These are phyloP conservation scores for Alitta virens DNA, from an alignment of 2,888 invertebrate genomes.

Conservation along the genomic window DNA sequence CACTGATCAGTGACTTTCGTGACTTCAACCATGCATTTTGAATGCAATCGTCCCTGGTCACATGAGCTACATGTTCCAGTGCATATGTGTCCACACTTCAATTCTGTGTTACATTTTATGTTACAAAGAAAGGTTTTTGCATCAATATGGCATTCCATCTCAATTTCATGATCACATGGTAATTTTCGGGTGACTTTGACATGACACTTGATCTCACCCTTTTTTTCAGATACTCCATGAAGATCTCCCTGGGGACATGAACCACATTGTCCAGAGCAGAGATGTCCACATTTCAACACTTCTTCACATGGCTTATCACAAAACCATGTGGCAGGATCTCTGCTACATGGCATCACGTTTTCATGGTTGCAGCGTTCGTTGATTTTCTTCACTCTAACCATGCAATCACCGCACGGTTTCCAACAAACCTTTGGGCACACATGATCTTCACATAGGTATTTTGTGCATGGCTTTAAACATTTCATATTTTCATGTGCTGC, in stretches of 20 bases:
- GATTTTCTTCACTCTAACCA: conserved; percentile 31
- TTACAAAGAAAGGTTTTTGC: no score
- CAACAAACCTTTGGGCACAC: conserved; percentile 32
- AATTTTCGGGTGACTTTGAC: no score
- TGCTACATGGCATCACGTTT: conserved; percentile 36
- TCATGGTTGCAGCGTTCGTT: conserved; percentile 43
- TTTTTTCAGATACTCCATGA: conserved; percentile 54
- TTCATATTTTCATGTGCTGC: conserved; percentile 59
- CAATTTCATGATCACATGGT: no score
- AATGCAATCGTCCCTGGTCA: no score
- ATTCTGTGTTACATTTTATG: no score
- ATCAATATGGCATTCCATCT: no score
- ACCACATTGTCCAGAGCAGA: conserved; percentile 61
- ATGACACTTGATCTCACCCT: conserved; percentile 47
- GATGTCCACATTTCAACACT: conserved; percentile 60
- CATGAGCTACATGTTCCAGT: no score
- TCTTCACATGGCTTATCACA: conserved; percentile 38
- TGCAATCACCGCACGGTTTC: conserved; percentile 38
- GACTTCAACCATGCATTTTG: no score
- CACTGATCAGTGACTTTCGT: no score
- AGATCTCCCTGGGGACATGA: conserved; percentile 43
- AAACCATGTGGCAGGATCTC: conserved; percentile 25
- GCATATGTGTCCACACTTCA: no score
- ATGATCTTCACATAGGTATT: conserved; percentile 34
- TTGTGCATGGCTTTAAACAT: conserved; percentile 34